phyloP scores from a whole-genome alignment of 2,888 invertebrate species.

The Tiphia femorata region DNA sequence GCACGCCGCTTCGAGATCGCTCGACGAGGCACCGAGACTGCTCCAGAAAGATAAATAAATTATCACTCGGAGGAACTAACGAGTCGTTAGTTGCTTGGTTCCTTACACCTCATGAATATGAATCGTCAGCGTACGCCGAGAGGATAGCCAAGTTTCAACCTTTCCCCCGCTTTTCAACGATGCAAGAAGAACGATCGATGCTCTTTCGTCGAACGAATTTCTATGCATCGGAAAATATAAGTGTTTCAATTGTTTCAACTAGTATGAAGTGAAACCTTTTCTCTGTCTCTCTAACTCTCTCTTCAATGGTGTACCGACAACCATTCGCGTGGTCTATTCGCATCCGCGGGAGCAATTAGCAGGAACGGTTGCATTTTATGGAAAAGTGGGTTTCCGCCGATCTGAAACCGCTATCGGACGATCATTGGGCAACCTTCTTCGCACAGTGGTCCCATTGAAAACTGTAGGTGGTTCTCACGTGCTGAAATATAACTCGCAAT shows the following conservation, averaged over 20 bases:
- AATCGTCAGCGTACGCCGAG: constrained; percentile 28
- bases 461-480: constrained; percentile 62
- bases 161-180: constrained; percentile 30
- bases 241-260: no score
- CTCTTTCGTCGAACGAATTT: no score
- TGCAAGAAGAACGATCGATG: no score
- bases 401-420: constrained; percentile 61
- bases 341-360: constrained; percentile 46
- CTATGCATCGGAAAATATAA: no score
- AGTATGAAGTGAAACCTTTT: no score
- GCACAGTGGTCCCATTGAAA: constrained; percentile 59
- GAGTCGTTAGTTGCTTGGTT: constrained; percentile 54
- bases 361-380: constrained; percentile 50
- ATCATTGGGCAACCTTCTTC: constrained; percentile 67
- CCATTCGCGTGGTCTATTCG: constrained; percentile 33
- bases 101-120: constrained; percentile 59
- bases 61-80: constrained; percentile 58
- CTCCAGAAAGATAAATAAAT: constrained; percentile 62
- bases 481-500: constrained; percentile 65
- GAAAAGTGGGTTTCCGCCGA: constrained; percentile 66
- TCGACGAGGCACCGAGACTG: constrained; percentile 42
- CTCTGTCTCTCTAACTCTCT: constrained; percentile 3
- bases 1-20: constrained; percentile 35
- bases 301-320: constrained; percentile 26
- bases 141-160: constrained; percentile 37